Base-by-base conservation (phyloP, 2,113 vertebrate genomes). In the Elaphurus davidianus region DNA sequence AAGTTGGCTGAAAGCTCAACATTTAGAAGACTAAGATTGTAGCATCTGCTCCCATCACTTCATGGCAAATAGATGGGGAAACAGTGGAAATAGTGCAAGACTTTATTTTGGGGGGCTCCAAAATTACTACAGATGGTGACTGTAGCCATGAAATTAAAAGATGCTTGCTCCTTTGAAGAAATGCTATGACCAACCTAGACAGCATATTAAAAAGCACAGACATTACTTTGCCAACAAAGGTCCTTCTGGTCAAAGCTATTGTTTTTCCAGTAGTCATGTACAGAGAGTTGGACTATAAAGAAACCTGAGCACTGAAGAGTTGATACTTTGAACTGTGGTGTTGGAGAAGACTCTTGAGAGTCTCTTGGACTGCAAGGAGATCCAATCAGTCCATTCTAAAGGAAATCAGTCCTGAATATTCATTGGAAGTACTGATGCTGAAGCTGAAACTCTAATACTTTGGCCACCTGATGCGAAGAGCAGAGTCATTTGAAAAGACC, bases 241-340 rank as follows among this genome's bases (percentile, higher is more conserved):
- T n/a, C 16, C 33, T 16, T 19, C 62, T 67, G 2, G 33, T 67
- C 30, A n/a, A 67, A 8, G 62, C 16, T n/a, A 67, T n/a, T 8
- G 62, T 19, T 19, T 67, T 33, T n/a, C 33, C 62, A 4, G 33
- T 67, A 5, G 62, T 67, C 33, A 67, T 67, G 64, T 67, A 33
- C 4, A 3, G 62, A 67, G 62, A 36, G 64, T 19, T 67, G 64
- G 17, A 67, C 64, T 19, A 1, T 19, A 9, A 64, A 67, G 16
- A 67, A 67, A 10, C 0, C 62, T n/a, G 62, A 67, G 33, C 0
- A 0, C 33, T 0, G 0, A 67, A n/a, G 16, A 67, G n/a, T n/a
- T n/a, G 33, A 67, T 10, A 33, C 7, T 67, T 67, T 67, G 7
- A 67, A 67, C 33, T 67, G 62, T 67, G 62, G 16, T 67, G 62